Conservation (phyloP, 1,140 invertebrate species). For the Drosophila grimshawi region DNA sequence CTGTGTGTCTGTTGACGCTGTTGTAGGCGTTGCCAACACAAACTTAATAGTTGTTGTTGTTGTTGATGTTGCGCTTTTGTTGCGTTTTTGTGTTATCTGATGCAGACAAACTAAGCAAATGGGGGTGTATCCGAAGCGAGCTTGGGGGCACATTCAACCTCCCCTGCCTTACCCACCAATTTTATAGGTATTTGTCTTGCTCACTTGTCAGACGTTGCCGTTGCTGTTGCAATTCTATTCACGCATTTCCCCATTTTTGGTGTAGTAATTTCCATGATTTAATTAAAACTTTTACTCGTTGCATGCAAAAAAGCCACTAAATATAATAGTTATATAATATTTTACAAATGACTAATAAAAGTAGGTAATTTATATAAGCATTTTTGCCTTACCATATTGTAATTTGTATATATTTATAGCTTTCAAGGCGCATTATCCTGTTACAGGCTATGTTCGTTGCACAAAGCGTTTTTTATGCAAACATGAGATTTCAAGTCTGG, state of each 20-base stretch:
- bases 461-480: too few relatives aligned
- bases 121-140: constrained; percentile 9
- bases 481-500: too few relatives aligned
- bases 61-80: constrained; percentile 48
- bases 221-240: constrained; percentile 1
- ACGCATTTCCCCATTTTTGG: background rate
- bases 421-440: background rate
- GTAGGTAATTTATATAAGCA: constrained; percentile 49
- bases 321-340: background rate
- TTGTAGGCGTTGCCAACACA: constrained; percentile 37
- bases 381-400: constrained; percentile 10
- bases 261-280: constrained; percentile 62
- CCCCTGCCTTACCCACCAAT: background rate
- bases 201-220: constrained; percentile 35
- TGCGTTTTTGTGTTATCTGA: constrained; percentile 54
- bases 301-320: constrained; percentile 48
- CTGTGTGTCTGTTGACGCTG: constrained; percentile 6
- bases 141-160: background rate
- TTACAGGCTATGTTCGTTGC: background rate
- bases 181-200: constrained; percentile 52
- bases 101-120: constrained; percentile 62
- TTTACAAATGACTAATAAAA: constrained; percentile 25
- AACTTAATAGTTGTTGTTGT: constrained; percentile 14
- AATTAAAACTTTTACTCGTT: constrained; percentile 64
- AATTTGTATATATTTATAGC: background rate